Percentiles rank a stretch among this genome's conserved stretches.
Conservation (phyloP, 2,888 invertebrate genomes). For the Pachycephus smyrnensis region DNA sequence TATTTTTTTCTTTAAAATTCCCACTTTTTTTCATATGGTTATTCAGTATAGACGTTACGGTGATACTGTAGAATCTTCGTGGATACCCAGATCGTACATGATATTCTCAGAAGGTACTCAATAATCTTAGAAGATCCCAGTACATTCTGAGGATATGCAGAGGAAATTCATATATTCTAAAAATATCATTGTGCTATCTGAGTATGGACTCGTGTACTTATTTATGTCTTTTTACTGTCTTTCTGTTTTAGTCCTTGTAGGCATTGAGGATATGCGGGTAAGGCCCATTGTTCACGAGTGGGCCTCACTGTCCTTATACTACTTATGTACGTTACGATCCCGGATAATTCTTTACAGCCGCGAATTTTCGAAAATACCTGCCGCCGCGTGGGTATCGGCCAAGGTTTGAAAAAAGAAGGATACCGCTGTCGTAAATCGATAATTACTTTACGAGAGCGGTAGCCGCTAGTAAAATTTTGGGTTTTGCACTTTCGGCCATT, state of each 20-base stretch:
- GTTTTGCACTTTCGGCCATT: background rate
- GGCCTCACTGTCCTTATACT: background rate
- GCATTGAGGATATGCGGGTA: background rate
- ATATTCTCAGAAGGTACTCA: too few relatives aligned
- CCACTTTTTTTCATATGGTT: background rate
- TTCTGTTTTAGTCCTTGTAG: background rate
- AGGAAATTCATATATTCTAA: too few relatives aligned
- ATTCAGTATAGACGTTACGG: background rate
- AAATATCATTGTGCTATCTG: too few relatives aligned
- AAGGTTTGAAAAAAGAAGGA: conserved; percentile 22
- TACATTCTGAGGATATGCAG: too few relatives aligned
- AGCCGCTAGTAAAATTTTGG: background rate
- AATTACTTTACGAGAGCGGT: conserved; percentile 51
- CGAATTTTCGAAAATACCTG: background rate
- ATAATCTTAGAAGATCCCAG: too few relatives aligned
- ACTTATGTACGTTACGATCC: background rate
- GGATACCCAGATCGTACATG: too few relatives aligned
- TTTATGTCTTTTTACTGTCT: background rate
- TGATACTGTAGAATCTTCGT: background rate
- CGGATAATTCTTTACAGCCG: background rate
- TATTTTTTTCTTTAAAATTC: background rate
- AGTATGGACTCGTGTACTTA: too few relatives aligned
- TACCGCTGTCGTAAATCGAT: conserved; percentile 57
- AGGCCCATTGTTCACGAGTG: background rate
- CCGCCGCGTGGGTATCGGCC: conserved; percentile 1